These are phyloP conservation scores for Solenopsis invicta DNA, from an alignment of 1,140 invertebrate genomes.

Conservation along the genomic window DNA sequence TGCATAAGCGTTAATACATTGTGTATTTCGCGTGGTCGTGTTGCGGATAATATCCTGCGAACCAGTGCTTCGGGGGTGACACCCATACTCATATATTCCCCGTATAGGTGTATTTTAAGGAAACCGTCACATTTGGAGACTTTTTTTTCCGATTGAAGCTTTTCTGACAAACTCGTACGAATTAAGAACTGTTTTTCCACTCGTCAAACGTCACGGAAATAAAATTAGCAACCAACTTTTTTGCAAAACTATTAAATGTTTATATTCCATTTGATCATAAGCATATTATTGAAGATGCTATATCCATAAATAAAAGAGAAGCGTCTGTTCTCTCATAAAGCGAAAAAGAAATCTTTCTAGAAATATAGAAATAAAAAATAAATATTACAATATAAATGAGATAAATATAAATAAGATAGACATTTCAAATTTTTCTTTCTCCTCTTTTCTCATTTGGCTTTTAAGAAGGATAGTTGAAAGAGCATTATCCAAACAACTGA, in stretches of 20 bases:
- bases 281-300: not conserved
- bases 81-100: not conserved
- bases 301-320: not conserved
- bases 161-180: not conserved
- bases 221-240: not conserved
- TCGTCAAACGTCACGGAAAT: not conserved
- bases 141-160: not conserved
- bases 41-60: constrained; percentile 30
- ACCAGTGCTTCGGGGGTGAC: not conserved
- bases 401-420: no score
- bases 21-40: constrained; percentile 39
- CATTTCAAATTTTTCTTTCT: not conserved
- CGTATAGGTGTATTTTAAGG: constrained; percentile 11
- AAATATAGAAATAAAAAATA: not conserved
- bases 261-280: not conserved
- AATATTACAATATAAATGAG: not conserved
- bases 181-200: not conserved
- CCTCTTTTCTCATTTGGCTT: not conserved
- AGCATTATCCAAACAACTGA: not conserved
- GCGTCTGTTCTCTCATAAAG: not conserved
- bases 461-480: not conserved
- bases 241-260: not conserved
- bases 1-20: constrained; percentile 41
- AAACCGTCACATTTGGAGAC: not conserved
- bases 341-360: not conserved